Evolutionary conservation across 2,113 vertebrate genomes (phyloP).

Genomic region (Stigmatopora nigra): DNA sequence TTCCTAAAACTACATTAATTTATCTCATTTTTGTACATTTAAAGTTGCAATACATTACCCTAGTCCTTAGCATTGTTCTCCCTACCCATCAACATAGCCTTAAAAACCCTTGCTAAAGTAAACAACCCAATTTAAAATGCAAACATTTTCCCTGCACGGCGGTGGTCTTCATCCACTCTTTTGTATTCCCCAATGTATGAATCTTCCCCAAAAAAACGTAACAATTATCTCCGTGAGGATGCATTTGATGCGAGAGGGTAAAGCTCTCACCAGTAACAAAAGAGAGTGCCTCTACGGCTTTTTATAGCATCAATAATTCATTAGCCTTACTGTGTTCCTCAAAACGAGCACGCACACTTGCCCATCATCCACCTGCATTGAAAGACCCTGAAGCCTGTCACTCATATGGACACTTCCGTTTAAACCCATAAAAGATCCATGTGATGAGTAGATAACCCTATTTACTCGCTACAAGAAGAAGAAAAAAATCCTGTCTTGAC

Average conservation of each 20-base stretch:
- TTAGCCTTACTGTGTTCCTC: constrained; percentile 42
- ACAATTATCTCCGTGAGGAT: not conserved
- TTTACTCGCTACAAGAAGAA: constrained; percentile 15
- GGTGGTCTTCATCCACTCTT: not conserved
- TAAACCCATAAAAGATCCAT: constrained; percentile 13
- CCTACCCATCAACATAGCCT: too few species aligned
- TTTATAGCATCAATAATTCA: constrained; percentile 61
- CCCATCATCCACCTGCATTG: constrained; percentile 33
- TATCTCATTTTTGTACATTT: too few species aligned
- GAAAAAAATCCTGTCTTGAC: constrained; percentile 1
- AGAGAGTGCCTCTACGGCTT: constrained; percentile 46
- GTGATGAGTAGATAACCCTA: constrained; percentile 24
- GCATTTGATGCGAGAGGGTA: not conserved
- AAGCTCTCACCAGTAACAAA: constrained; percentile 46
- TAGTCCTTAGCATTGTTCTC: too few species aligned
- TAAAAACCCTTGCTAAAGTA: not conserved
- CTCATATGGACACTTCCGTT: constrained; percentile 21
- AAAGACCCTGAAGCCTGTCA: constrained; percentile 21
- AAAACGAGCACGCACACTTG: constrained; percentile 32
- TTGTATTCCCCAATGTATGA: not conserved
- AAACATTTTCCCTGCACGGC: too few species aligned
- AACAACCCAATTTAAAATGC: not conserved
- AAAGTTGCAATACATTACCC: too few species aligned
- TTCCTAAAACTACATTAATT: too few species aligned
- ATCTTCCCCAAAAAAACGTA: not conserved